These are phyloP conservation scores for Clamator glandarius DNA, from an alignment of 2,797 vertebrate genomes.

Conservation along the genomic window DNA sequence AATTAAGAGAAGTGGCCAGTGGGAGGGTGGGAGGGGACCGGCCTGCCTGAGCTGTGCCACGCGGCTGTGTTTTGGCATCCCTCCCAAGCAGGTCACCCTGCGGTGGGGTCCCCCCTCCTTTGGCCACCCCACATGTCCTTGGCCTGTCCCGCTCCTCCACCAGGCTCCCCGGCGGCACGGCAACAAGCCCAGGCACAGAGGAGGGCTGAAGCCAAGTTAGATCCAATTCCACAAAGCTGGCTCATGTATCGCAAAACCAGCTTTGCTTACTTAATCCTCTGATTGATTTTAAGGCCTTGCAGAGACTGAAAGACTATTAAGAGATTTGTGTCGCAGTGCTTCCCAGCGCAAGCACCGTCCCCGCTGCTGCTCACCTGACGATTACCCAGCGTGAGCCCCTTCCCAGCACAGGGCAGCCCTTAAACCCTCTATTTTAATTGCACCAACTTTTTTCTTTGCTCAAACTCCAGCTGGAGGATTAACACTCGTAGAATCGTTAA, in stretches of 20 bases:
- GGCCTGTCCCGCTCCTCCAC: background rate
- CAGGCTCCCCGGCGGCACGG: fast-evolving
- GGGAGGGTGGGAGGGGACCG: background rate
- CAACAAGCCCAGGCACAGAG: background rate
- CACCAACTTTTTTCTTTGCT: background rate
- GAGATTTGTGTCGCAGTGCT: conserved; percentile 39
- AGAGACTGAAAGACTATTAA: conserved; percentile 57
- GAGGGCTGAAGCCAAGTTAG: background rate
- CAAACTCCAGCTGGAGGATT: background rate
- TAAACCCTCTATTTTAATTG: background rate
- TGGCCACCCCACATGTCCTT: too few relatives aligned
- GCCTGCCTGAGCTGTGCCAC: background rate
- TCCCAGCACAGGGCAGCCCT: background rate
- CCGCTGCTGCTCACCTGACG: background rate
- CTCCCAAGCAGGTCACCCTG: background rate
- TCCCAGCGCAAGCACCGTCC: background rate
- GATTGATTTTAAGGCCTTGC: conserved; percentile 62
- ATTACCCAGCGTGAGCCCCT: background rate
- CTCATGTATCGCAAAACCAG: conserved; percentile 46
- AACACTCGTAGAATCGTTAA: background rate
- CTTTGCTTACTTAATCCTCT: conserved; percentile 68
- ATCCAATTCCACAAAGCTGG: conserved; percentile 56
- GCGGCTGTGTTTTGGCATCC: background rate
- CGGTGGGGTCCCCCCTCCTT: background rate
- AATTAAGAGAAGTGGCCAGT: fast-evolving